Evolutionary conservation across 1,140 invertebrate species (phyloP).

Genomic region (Akabosia matsudoensis): DNA sequence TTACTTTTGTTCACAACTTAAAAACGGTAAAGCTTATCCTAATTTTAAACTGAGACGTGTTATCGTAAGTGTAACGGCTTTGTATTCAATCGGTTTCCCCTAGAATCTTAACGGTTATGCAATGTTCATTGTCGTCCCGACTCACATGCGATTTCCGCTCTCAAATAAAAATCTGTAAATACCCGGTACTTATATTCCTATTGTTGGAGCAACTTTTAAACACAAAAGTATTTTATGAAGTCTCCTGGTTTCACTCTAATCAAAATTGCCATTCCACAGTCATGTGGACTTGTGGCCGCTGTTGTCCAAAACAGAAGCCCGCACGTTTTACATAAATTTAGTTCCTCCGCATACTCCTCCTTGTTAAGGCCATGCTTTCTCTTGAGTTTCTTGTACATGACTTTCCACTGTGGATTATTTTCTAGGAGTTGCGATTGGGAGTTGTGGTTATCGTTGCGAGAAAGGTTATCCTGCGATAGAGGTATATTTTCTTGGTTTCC

Average conservation of each 20-base stretch:
- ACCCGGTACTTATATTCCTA: not conserved
- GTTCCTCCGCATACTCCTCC: conserved; percentile 91
- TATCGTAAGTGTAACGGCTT: conserved; percentile 15
- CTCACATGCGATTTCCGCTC: too few species aligned
- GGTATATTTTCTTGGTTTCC: too few species aligned
- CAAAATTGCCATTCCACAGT: conserved; percentile 31
- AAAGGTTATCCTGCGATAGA: not conserved
- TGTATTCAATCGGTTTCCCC: conserved; percentile 9
- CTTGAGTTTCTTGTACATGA: conserved; percentile 34
- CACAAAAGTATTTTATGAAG: conserved; percentile 42
- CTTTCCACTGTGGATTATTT: conserved; percentile 32
- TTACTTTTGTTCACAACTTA: not conserved
- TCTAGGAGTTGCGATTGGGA: not conserved
- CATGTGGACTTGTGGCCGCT: conserved; percentile 65
- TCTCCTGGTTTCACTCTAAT: conserved; percentile 42
- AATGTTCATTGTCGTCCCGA: not conserved
- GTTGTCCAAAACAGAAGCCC: conserved; percentile 95
- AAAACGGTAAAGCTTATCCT: not conserved
- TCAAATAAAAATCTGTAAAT: not conserved
- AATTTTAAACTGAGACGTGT: not conserved
- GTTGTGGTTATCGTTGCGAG: not conserved
- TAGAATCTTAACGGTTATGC: not conserved
- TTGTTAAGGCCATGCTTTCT: conserved; percentile 62
- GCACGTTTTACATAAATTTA: conserved; percentile 90
- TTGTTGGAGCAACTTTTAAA: not conserved